Evolutionary conservation across 2,113 vertebrate species (phyloP).

Genomic region (Vulpes ferrilata): DNA sequence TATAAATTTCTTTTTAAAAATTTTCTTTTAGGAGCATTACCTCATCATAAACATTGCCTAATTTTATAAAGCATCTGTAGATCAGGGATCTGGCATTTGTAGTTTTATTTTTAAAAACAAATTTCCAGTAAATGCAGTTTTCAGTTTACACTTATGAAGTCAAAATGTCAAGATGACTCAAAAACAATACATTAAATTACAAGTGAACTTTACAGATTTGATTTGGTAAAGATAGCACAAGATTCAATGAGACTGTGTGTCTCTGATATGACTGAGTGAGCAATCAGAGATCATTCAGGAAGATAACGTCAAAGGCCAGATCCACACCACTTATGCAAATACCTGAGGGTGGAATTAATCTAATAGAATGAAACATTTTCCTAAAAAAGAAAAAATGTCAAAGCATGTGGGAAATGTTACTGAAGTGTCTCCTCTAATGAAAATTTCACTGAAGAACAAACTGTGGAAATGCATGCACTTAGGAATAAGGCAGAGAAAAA

Average conservation of each 20-base stretch:
- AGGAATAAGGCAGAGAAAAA: not conserved
- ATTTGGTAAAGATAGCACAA: constrained; percentile 82
- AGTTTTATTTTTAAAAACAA: constrained; percentile 84
- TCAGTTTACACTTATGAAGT: constrained; percentile 84
- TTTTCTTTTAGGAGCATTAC: constrained; percentile 79
- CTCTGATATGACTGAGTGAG: constrained; percentile 71
- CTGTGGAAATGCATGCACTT: not conserved
- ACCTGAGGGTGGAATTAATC: constrained; percentile 54
- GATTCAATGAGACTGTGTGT: constrained; percentile 69
- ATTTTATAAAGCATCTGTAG: constrained; percentile 87
- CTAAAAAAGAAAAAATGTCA: constrained; percentile 31
- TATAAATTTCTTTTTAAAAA: constrained; percentile 76
- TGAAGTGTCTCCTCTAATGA: constrained; percentile 3
- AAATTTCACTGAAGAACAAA: not conserved
- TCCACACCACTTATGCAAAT: constrained; percentile 62
- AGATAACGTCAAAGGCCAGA: constrained; percentile 78
- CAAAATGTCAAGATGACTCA: constrained; percentile 85
- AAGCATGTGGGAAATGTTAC: constrained; percentile 53
- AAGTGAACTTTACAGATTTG: constrained; percentile 86
- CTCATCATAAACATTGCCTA: constrained; percentile 84
- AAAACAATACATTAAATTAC: constrained; percentile 85
- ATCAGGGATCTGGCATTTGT: constrained; percentile 88
- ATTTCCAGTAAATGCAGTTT: constrained; percentile 87
- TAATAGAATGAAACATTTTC: constrained; percentile 34
- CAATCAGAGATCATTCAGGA: constrained; percentile 66